These are phyloP conservation scores for Haliclystus octoradiatus DNA, from an alignment of 30 jellyfish, hydroid and myxozoan species.

Conservation along the genomic window DNA sequence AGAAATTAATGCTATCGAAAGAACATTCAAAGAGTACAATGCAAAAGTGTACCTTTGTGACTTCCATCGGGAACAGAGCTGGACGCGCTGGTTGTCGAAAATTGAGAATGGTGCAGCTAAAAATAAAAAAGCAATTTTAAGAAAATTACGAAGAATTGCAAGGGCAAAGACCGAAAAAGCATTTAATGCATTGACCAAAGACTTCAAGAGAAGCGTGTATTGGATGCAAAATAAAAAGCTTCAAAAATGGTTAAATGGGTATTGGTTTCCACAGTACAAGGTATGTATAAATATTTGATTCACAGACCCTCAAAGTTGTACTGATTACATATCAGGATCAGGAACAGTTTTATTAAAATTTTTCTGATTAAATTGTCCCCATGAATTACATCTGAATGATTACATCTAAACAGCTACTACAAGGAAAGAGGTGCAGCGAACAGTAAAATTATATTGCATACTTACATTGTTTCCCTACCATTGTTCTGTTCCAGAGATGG, in stretches of 20 bases:
- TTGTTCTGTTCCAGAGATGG: conserved; percentile 70
- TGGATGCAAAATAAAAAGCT: conserved; percentile 7
- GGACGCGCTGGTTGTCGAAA: conserved; percentile 34
- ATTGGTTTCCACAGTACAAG: conserved; percentile 20
- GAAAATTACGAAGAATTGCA: neutral
- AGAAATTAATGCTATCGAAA: conserved; percentile 25
- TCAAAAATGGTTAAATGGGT: conserved; percentile 6
- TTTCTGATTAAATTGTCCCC: no score
- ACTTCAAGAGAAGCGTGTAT: conserved; percentile 3
- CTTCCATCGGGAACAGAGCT: conserved; percentile 34
- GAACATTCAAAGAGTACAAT: no score
- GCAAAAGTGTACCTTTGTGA: conserved; percentile 23
- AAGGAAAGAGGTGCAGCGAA: no score
- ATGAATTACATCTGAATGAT: no score
- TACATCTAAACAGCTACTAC: no score
- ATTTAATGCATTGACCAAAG: neutral
- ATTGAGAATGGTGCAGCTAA: conserved; percentile 1
- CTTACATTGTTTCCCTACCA: no score
- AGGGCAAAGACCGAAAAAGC: conserved; percentile 4
- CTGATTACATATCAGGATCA: no score
- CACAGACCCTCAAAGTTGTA: no score
- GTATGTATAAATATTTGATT: no score
- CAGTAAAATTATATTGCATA: no score
- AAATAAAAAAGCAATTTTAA: conserved; percentile 3
- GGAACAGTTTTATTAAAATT: no score